Evolutionary conservation across 1,140 invertebrate genomes (phyloP).

Genomic region (Cherax quadricarinatus): DNA sequence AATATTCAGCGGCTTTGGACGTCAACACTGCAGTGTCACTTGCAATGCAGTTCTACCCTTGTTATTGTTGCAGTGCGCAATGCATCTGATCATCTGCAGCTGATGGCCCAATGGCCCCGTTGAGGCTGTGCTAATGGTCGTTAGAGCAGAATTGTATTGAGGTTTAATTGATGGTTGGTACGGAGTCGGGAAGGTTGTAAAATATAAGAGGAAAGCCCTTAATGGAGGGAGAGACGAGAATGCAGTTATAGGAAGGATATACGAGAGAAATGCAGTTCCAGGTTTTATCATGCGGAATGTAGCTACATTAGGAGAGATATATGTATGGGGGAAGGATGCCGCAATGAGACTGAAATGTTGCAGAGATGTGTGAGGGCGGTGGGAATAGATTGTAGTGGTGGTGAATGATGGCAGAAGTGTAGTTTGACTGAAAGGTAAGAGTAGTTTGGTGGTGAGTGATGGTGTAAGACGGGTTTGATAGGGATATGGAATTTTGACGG

Average conservation of each 20-base stretch:
- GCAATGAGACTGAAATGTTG: neutral
- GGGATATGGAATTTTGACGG: no score
- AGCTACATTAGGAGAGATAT: constrained; percentile 16
- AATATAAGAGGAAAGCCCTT: constrained; percentile 37
- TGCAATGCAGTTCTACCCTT: constrained; percentile 46
- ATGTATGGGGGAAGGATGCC: neutral
- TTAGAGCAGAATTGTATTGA: constrained; percentile 50
- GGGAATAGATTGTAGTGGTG: neutral
- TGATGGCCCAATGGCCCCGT: constrained; percentile 52
- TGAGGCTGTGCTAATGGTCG: constrained; percentile 53
- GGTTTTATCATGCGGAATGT: constrained; percentile 37
- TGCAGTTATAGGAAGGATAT: constrained; percentile 28
- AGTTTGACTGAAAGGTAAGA: neutral
- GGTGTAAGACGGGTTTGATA: neutral
- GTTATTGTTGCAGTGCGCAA: constrained; percentile 53
- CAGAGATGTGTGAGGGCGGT: neutral
- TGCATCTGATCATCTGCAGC: constrained; percentile 60
- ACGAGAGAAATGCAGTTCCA: constrained; percentile 25
- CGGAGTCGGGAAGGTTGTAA: constrained; percentile 18
- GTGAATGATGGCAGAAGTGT: neutral
- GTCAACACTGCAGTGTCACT: constrained; percentile 44
- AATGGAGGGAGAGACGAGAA: constrained; percentile 13
- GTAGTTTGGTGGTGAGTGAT: neutral
- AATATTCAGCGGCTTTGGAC: no score
- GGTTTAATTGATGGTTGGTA: constrained; percentile 53